Conservation (phyloP, 2,113 vertebrate genomes). For the Muntiacus muntjak region DNA sequence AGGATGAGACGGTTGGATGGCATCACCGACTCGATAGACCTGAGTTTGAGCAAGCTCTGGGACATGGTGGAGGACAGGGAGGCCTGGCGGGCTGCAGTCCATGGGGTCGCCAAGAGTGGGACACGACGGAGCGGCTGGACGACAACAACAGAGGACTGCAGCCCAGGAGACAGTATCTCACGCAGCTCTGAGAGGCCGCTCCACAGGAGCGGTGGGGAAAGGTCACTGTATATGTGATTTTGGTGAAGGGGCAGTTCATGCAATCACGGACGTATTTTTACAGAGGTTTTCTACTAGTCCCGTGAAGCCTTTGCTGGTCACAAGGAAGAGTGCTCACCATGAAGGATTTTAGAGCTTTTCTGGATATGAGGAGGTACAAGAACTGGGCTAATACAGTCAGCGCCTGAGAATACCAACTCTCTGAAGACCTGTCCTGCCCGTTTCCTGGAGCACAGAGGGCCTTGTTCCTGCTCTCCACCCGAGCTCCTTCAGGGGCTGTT, state of each 20-base stretch:
- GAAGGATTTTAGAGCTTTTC: not conserved
- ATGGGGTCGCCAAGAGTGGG: not conserved
- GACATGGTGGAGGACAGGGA: not conserved
- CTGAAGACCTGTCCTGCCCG: not conserved
- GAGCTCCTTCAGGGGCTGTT: not conserved
- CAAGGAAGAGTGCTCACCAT: not conserved
- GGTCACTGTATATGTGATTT: rapidly evolving
- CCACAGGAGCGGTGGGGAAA: rapidly evolving
- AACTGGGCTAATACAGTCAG: not conserved
- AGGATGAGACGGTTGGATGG: not conserved
- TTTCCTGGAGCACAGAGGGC: not conserved
- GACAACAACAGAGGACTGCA: rapidly evolving
- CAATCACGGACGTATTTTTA: not conserved
- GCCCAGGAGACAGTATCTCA: not conserved
- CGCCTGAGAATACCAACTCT: not conserved
- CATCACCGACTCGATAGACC: rapidly evolving
- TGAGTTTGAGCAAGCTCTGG: not conserved
- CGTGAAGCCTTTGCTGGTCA: not conserved
- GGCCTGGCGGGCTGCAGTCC: not conserved
- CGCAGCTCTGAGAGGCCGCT: rapidly evolving
- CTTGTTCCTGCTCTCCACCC: not conserved
- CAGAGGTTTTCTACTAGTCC: not conserved
- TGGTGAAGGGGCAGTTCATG: not conserved
- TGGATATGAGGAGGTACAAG: not conserved
- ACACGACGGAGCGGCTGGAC: not conserved